These are phyloP conservation scores for Clamator glandarius DNA, from an alignment of 2,797 vertebrate species.

Conservation along the genomic window DNA sequence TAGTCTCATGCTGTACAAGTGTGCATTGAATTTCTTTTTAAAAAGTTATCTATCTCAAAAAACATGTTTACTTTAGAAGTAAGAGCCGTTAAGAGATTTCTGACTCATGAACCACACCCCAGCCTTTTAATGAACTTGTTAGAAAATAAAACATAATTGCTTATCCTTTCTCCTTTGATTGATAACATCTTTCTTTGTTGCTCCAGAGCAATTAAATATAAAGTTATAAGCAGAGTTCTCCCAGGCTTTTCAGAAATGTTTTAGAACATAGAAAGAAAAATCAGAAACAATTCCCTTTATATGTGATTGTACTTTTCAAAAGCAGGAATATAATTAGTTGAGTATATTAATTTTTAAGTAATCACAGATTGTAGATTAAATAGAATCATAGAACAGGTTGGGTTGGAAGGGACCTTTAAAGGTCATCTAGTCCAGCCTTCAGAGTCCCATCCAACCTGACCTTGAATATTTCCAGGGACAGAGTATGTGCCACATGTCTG, in stretches of 20 bases:
- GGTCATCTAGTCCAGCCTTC: background rate
- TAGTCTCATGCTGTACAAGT: background rate
- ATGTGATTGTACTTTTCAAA: background rate
- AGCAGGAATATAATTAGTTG: background rate
- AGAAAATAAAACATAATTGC: too few species aligned
- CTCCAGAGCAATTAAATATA: background rate
- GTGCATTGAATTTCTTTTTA: background rate
- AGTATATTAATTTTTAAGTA: background rate
- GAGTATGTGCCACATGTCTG: background rate
- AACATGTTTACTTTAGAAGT: background rate
- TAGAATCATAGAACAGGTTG: background rate
- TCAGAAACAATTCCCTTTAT: background rate
- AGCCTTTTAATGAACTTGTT: background rate
- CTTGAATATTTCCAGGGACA: too few species aligned
- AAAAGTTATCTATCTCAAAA: background rate
- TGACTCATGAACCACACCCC: background rate
- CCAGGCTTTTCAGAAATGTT: background rate
- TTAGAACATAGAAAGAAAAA: background rate
- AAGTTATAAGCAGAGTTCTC: background rate
- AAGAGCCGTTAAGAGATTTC: background rate
- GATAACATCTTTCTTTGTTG: background rate
- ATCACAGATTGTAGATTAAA: background rate
- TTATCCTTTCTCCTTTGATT: too few species aligned
- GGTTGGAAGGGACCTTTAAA: background rate
- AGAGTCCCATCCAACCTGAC: background rate